These are phyloP conservation scores for Coranthus polyacanthus DNA, from an alignment of 2,797 vertebrate genomes.

Conservation along the genomic window DNA sequence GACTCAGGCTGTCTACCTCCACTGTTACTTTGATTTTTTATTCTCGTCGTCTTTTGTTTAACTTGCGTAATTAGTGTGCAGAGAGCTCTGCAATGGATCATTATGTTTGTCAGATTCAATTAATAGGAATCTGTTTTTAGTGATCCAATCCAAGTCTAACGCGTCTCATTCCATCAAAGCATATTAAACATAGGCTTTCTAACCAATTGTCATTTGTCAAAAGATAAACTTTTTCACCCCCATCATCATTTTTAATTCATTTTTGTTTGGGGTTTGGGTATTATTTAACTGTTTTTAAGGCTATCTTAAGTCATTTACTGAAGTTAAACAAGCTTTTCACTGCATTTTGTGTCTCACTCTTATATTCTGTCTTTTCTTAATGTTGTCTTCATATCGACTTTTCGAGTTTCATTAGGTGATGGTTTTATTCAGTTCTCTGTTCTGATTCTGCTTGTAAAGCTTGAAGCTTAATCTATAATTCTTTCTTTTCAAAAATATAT, in stretches of 20 bases:
- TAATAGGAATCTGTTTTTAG: constrained; percentile 66
- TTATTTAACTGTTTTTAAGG: constrained; percentile 7
- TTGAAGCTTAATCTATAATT: neutral
- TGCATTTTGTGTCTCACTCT: neutral
- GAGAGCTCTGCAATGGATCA: constrained; percentile 43
- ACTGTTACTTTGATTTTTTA: constrained; percentile 14
- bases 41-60: constrained; percentile 52
- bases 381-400: neutral
- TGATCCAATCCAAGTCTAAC: constrained; percentile 19
- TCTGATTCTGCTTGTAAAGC: constrained; percentile 5
- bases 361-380: neutral
- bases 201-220: constrained; percentile 41
- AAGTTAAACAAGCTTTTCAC: constrained; percentile 5
- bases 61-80: constrained; percentile 54
- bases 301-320: neutral
- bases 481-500: constrained; percentile 15
- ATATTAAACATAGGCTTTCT: constrained; percentile 48
- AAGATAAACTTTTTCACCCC: constrained; percentile 12
- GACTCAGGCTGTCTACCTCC: neutral
- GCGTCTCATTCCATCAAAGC: constrained; percentile 46
- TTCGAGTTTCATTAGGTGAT: neutral
- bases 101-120: constrained; percentile 61
- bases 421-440: neutral
- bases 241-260: constrained; percentile 24
- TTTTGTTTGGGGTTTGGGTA: constrained; percentile 11